Evolutionary conservation across 1,140 invertebrate species (phyloP), one percentile per base, ranked within the genome.

Genomic region (Aricia agestis): DNA sequence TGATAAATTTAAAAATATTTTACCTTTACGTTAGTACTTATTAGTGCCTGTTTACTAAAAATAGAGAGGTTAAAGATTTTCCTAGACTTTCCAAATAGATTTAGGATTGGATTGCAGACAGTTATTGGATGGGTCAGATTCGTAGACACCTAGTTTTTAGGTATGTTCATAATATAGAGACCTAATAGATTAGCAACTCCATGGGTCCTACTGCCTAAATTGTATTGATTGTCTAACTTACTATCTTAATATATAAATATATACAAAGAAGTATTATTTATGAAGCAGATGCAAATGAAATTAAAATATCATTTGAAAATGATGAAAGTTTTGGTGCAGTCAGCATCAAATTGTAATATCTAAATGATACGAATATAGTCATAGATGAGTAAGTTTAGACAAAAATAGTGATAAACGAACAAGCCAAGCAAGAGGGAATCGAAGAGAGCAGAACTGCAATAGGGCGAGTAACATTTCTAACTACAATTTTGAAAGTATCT

Each of bases 401-500:
- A 69, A 77, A 61, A 68, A 74, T 75, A 81, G 82, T 90, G 83
- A 80, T 81, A 72, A 82, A 68, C 70, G 74, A 71, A 76, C 76
- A 80, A 80, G 78, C 81, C 81, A 79, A 80, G 83, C 82, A 83
- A 80, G 82, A 84, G 86, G 79, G 79, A 82, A 83, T 82, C 78
- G 85, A 80, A 87, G 85, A 77, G 74, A 80, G 84, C 76, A 78
- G 82, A 78, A 77, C 85, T 84, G 67, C 72, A 79, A 80, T 91
- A 88, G 89, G 89, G 89, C 89, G 89, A 91, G 89, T 91, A 91
- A 91, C 74, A 77, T 87, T 87, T 84, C 80, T 82, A 69, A 81
- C 73, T 83, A 78, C 78, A 84, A 76, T 88, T 86, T 89, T 78
- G 80, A 80, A 78, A 82, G 79, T 86, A 85, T 76, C 73, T 80